These are phyloP conservation scores for Chrysotoxum bicinctum DNA, from an alignment of 2,888 invertebrate species.

Conservation along the genomic window DNA sequence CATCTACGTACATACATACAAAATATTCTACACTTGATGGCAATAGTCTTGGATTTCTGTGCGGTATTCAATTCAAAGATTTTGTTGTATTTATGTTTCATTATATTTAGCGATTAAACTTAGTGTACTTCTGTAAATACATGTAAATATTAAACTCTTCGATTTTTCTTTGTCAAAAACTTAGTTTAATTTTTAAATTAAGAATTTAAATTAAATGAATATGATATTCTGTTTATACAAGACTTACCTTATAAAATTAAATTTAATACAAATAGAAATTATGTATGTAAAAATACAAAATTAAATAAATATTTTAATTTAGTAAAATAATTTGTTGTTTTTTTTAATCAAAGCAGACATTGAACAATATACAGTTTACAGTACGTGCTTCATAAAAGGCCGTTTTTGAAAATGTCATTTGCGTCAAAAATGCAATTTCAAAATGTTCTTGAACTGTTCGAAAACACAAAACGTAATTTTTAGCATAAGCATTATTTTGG, in stretches of 20 bases:
- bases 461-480: too few species aligned
- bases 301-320: not conserved
- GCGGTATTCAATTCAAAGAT: not conserved
- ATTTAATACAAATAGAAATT: not conserved
- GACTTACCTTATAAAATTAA: not conserved
- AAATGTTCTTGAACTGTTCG: too few species aligned
- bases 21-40: too few species aligned
- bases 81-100: not conserved
- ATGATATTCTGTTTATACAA: not conserved
- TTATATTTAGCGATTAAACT: not conserved
- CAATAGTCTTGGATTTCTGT: too few species aligned
- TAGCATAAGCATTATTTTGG: too few species aligned
- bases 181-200: not conserved
- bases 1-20: too few species aligned
- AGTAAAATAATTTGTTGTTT: not conserved
- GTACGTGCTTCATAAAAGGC: too few species aligned
- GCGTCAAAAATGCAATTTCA: too few species aligned
- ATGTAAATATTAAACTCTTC: constrained; percentile 15
- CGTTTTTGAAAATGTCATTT: too few species aligned
- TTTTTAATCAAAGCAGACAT: too few species aligned
- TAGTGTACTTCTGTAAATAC: constrained; percentile 6
- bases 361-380: too few species aligned
- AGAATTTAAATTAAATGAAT: not conserved
- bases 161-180: not conserved
- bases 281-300: not conserved